Percentiles rank a stretch among this genome's conserved stretches.
Evolutionary conservation across 2,113 vertebrate species (phyloP).

Genomic region (Thryonomys swinderianus): DNA sequence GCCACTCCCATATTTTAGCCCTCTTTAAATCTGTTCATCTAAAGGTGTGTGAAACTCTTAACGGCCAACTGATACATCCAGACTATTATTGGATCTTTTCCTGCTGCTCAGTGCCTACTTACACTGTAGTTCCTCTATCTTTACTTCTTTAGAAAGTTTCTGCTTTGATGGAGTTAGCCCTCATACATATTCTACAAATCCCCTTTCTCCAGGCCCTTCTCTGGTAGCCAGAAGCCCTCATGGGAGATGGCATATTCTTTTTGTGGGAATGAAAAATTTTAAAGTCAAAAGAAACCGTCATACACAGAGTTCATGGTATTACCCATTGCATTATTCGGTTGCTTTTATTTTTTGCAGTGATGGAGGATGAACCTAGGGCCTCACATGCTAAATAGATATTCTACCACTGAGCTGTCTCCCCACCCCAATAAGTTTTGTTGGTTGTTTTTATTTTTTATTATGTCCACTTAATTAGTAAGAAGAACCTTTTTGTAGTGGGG

Average conservation of each 20-base stretch:
- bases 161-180: neutral
- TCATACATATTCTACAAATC: too few relatives aligned
- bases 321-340: neutral
- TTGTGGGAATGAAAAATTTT: neutral
- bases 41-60: neutral
- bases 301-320: neutral
- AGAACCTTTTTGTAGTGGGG: neutral
- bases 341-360: neutral
- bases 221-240: neutral
- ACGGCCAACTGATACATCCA: too few relatives aligned
- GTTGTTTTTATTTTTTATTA: neutral
- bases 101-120: neutral
- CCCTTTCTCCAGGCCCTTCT: neutral
- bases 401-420: neutral
- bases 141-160: neutral
- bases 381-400: neutral
- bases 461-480: neutral
- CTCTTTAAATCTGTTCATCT: too few relatives aligned
- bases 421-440: neutral
- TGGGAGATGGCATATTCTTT: neutral
- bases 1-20: neutral
- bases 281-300: neutral
- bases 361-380: neutral
- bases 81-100: too few relatives aligned
- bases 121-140: neutral